Evolutionary conservation across 2,888 invertebrate genomes (phyloP), one percentile per base, ranked within the genome.

Genomic region (Drosophila diplacantha): DNA sequence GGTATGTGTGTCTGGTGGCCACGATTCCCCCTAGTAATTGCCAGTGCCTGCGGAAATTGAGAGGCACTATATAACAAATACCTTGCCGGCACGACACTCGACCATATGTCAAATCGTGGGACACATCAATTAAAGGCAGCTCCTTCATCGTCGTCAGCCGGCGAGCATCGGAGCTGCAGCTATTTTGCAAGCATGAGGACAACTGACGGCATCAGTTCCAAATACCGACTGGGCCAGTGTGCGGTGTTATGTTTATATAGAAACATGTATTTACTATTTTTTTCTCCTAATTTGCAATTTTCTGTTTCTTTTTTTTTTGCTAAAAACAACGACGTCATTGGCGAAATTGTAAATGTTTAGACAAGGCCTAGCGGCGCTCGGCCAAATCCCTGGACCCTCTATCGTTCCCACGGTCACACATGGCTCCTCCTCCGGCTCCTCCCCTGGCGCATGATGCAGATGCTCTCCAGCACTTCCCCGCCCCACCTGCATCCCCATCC

Each of bases 281-380:
- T 37, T 20, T 29, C 9, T n/a, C 18, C 11, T 12, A 22, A 12
- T 37, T 18, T 46, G n/a, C 35, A 16, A 29, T 24, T 16, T 29
- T 9, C 26, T 26, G 8, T 26, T 26, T 26, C 26, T 22, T 14
- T 6, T 38, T 38, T 38, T 43, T 31, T 9, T 20, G 24, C 44
- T 22, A 38, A 7, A 46, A 39, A 43, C 59, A 71, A 60, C 83
- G 81, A 77, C 75, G 83, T 83, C 83, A 74, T 78, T 77, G 67
- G 81, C 78, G 7, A 66, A 77, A 76, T 72, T 77, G 72, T 77
- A 83, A 83, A 83, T 77, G 77, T 77, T 77, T 83, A 83, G 78
- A 77, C 75, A 83, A 74, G 72, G 78, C 73, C 60, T 18, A 39
- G 31, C 49, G 34, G 32, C 55, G 70, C 61, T 63, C 53, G 32